Evolutionary conservation across 2,888 invertebrate species (phyloP).

Genomic region (Lasioglossum malachurum): DNA sequence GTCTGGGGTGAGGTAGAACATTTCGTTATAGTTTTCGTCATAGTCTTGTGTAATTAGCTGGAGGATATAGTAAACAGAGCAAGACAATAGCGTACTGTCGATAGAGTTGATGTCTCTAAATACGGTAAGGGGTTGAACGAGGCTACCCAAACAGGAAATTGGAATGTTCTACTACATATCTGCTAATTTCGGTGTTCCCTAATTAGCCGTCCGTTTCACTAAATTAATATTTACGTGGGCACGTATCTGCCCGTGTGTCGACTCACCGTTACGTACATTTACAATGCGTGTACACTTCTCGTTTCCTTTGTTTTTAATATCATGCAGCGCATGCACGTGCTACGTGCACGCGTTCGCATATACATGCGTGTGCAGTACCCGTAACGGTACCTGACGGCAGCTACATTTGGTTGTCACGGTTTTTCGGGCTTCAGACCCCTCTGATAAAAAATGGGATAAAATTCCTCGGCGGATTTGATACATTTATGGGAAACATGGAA

Average conservation of each 20-base stretch:
- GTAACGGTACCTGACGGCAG: conserved; percentile 61
- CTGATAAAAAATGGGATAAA: not conserved
- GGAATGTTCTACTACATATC: not conserved
- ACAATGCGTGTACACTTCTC: conserved; percentile 27
- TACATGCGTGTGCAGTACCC: conserved; percentile 41
- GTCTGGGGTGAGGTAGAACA: not conserved
- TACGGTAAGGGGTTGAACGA: not conserved
- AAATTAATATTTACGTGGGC: conserved; percentile 15
- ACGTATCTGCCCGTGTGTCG: not conserved
- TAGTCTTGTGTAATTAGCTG: not conserved
- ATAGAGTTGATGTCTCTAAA: not conserved
- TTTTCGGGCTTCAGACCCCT: conserved; percentile 24
- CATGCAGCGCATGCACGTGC: conserved; percentile 58
- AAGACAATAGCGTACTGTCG: not conserved
- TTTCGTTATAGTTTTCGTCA: not conserved
- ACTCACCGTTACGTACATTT: conserved; percentile 39
- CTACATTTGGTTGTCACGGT: conserved; percentile 41
- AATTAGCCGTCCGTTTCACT: conserved; percentile 17
- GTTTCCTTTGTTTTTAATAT: conserved; percentile 52
- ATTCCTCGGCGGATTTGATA: not conserved
- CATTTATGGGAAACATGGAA: not conserved
- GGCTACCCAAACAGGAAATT: not conserved
- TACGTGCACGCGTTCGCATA: conserved; percentile 23
- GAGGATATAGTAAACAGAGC: not conserved
- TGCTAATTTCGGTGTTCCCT: not conserved